Conservation (phyloP, 2,888 invertebrate species). For the Sepioteuthis lessoniana region DNA sequence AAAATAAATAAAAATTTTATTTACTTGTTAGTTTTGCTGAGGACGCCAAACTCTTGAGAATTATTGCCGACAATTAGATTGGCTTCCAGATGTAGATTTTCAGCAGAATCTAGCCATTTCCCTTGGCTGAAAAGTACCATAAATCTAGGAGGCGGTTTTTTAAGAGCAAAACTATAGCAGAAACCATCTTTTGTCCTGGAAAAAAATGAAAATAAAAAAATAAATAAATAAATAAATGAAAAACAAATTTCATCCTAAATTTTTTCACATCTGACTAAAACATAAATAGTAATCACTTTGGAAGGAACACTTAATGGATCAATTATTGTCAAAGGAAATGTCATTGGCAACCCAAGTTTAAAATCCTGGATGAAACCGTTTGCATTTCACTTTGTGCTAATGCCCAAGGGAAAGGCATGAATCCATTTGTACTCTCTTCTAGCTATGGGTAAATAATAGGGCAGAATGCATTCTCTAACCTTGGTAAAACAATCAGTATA, state of each 20-base stretch:
- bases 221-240: background rate
- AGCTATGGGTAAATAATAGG: too few species aligned
- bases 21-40: conserved; percentile 58
- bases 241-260: background rate
- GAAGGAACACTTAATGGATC: too few species aligned
- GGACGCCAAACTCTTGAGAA: conserved; percentile 56
- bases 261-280: too few species aligned
- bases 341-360: too few species aligned
- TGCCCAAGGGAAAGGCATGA: too few species aligned
- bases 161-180: background rate
- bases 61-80: conserved; percentile 59
- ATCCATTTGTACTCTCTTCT: too few species aligned
- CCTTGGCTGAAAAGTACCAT: background rate
- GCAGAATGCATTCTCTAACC: too few species aligned
- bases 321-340: too few species aligned
- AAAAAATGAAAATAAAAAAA: background rate
- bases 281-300: too few species aligned
- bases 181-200: background rate
- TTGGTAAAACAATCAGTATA: too few species aligned
- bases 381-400: too few species aligned
- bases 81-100: conserved; percentile 53
- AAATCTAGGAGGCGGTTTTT: background rate
- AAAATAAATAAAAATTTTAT: background rate
- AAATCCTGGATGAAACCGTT: too few species aligned
- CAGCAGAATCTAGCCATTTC: conserved; percentile 34